Evolutionary conservation across 2,113 vertebrate genomes (phyloP).

Genomic region (Rattus rattus): DNA sequence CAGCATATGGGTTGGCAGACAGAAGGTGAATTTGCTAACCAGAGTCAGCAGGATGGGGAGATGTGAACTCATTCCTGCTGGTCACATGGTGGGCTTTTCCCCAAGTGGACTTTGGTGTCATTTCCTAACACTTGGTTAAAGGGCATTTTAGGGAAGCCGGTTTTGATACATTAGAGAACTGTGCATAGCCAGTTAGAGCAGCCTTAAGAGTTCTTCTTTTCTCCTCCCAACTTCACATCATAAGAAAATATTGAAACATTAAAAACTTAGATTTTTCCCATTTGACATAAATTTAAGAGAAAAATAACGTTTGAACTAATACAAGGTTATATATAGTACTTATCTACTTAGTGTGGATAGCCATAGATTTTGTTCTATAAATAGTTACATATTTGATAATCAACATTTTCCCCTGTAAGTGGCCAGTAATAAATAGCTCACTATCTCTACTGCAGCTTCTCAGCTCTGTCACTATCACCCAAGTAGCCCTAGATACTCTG

Average conservation of each 20-base stretch:
- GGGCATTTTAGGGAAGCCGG: neutral
- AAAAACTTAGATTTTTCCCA: neutral
- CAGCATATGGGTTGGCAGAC: neutral
- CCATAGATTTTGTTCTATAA: neutral
- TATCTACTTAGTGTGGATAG: neutral
- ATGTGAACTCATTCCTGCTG: neutral
- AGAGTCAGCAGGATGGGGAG: neutral
- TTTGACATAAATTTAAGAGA: neutral
- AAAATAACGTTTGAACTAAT: conserved; percentile 2
- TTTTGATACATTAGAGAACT: neutral
- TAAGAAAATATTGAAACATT: neutral
- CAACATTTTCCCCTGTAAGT: neutral
- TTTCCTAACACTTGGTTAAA: neutral
- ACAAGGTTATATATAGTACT: neutral
- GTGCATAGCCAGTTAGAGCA: neutral
- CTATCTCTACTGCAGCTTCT: neutral
- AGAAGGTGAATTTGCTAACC: neutral
- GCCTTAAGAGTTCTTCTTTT: neutral
- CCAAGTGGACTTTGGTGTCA: neutral
- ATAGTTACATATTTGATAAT: neutral
- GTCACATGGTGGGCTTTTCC: neutral
- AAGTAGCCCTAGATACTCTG: neutral
- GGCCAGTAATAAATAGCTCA: neutral
- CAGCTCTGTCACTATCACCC: neutral
- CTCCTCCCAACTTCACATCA: too few relatives aligned